phyloP scores from a whole-genome alignment of 2,113 vertebrate genomes.

The Ammodytes dubius region DNA sequence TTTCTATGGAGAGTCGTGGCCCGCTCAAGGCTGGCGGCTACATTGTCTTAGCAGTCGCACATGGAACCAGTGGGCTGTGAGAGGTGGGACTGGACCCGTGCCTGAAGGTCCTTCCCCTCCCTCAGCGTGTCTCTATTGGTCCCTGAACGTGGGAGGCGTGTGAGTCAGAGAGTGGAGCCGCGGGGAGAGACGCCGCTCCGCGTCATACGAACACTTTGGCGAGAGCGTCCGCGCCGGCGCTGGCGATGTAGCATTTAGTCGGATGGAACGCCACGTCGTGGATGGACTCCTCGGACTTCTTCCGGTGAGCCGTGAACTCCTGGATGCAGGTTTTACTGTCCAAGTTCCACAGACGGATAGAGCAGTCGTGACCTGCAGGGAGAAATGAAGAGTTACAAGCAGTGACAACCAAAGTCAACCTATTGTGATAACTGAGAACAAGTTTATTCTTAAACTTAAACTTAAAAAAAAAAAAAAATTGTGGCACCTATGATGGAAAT shows the following conservation, averaged over 20 bases:
- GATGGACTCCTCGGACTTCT: conserved; percentile 98
- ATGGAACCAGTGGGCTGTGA: conserved; percentile 68
- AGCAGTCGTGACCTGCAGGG: conserved; percentile 96
- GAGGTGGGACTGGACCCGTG: conserved; percentile 67
- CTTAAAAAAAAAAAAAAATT: too few species aligned
- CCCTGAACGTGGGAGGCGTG: conserved; percentile 82
- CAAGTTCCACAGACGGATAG: conserved; percentile 98
- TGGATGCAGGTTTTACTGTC: conserved; percentile 99
- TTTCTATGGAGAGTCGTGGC: conserved; percentile 64
- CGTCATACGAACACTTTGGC: conserved; percentile 99
- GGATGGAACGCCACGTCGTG: conserved; percentile 99
- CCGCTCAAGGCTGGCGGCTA: conserved; percentile 63
- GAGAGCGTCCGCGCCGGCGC: conserved; percentile 97
- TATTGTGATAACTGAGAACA: neutral
- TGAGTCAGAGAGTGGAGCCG: conserved; percentile 83
- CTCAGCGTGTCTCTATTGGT: conserved; percentile 72
- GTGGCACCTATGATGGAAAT: neutral
- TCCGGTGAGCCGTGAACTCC: conserved; percentile 98
- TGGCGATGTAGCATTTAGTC: conserved; percentile 98
- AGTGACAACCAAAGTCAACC: neutral
- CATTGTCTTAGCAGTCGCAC: conserved; percentile 69
- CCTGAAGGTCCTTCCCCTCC: conserved; percentile 69
- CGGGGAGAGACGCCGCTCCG: conserved; percentile 78
- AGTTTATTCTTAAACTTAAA: neutral
- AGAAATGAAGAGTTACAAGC: neutral